Conservation (phyloP, 2,113 vertebrate genomes). For the Laticauda colubrina region DNA sequence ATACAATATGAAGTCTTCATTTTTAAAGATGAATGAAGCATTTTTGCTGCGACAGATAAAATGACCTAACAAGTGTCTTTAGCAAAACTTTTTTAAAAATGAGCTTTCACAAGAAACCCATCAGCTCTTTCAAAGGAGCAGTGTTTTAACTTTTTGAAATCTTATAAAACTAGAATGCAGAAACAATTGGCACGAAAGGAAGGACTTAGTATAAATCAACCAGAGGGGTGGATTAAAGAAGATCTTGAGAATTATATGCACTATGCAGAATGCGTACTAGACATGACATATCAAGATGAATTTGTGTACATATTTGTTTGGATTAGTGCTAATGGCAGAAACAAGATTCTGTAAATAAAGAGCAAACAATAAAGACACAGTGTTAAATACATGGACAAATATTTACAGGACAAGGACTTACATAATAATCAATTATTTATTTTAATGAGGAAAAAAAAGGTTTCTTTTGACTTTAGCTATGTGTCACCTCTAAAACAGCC, state of each 20-base stretch:
- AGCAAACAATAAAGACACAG: slow-evolving; percentile 6
- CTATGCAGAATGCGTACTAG: not conserved
- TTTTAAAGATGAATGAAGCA: slow-evolving; percentile 6
- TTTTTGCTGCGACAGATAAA: slow-evolving; percentile 35
- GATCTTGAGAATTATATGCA: not conserved
- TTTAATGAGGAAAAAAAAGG: slow-evolving; percentile 23
- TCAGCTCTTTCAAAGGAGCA: not conserved
- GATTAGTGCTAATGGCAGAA: slow-evolving; percentile 26
- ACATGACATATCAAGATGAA: slow-evolving; percentile 18
- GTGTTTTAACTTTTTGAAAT: not conserved
- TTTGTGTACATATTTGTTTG: slow-evolving; percentile 14
- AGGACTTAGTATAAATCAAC: not conserved
- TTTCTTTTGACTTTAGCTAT: not conserved
- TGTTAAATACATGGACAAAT: slow-evolving; percentile 35
- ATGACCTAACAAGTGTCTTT: slow-evolving; percentile 28
- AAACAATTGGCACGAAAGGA: slow-evolving; percentile 3
- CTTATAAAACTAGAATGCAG: not conserved
- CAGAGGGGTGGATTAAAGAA: not conserved
- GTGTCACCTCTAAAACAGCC: not conserved
- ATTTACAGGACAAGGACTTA: slow-evolving; percentile 43
- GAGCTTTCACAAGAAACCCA: not conserved
- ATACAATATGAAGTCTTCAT: not conserved
- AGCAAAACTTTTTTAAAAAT: not conserved
- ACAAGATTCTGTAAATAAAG: slow-evolving; percentile 8
- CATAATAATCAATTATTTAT: slow-evolving; percentile 12